These are phyloP conservation scores for Chaetogeoica ovagalla DNA, from an alignment of 2,888 invertebrate species.

Conservation along the genomic window DNA sequence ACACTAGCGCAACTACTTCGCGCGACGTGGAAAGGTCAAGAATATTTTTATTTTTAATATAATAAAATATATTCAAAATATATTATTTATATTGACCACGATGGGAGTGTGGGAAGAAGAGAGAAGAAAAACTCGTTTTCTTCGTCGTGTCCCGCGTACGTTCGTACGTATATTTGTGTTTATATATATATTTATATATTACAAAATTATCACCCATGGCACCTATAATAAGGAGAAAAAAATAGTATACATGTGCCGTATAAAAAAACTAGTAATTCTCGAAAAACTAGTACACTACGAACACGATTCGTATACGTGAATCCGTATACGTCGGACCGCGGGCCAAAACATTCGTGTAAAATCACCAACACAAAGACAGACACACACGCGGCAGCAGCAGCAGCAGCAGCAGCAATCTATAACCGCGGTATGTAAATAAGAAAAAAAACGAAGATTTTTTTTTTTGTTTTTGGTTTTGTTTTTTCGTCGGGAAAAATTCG, in stretches of 20 bases:
- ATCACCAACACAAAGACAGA: no score
- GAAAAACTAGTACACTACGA: slow-evolving; percentile 14
- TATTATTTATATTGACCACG: background rate
- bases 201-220: background rate
- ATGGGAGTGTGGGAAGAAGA: no score
- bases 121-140: background rate
- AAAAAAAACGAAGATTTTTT: no score
- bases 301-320: background rate
- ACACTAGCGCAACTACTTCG: background rate
- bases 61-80: background rate
- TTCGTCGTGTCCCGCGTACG: background rate
- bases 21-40: background rate
- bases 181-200: background rate
- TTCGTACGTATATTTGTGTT: no score
- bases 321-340: background rate
- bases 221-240: background rate
- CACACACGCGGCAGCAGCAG: no score
- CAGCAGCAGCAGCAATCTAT: no score
- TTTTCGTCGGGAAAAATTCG: no score
- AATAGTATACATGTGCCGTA: background rate
- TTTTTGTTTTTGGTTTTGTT: no score
- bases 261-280: slow-evolving; percentile 2
- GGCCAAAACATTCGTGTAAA: no score
- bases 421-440: no score
- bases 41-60: background rate